Evolutionary conservation across 2,888 invertebrate species (phyloP).

Genomic region (Xiphydria camelus): DNA sequence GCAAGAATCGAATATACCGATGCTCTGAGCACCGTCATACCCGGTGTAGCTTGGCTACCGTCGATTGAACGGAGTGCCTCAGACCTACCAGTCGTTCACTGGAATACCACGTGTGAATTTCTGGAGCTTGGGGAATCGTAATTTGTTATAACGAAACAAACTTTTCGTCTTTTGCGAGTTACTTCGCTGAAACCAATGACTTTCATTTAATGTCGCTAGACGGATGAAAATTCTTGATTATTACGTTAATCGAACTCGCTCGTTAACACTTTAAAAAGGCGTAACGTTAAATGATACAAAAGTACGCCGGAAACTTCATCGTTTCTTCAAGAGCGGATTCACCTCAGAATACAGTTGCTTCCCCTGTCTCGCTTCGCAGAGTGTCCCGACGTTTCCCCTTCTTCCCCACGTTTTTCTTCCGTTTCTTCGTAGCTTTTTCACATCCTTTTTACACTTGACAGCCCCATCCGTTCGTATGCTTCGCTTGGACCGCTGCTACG

Average conservation of each 20-base stretch:
- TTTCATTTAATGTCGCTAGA: slow-evolving; percentile 5
- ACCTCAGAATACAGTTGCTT: not conserved
- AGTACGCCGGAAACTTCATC: slow-evolving; percentile 10
- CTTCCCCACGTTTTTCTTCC: slow-evolving; percentile 1
- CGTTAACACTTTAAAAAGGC: slow-evolving; percentile 5
- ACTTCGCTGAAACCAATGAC: slow-evolving; percentile 1
- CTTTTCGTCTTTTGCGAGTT: not conserved
- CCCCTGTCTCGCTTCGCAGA: not conserved
- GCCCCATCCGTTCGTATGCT: too few relatives aligned
- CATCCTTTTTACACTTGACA: slow-evolving; percentile 2
- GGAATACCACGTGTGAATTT: too few relatives aligned
- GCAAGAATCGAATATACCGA: too few relatives aligned
- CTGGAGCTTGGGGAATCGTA: too few relatives aligned
- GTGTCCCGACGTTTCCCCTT: not conserved
- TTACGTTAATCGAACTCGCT: slow-evolving; percentile 16
- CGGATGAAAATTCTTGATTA: slow-evolving; percentile 20
- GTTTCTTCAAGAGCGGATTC: slow-evolving; percentile 1
- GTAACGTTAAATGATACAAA: slow-evolving; percentile 26
- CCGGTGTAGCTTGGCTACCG: too few relatives aligned
- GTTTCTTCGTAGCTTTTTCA: too few relatives aligned
- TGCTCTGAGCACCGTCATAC: too few relatives aligned
- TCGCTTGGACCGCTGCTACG: too few relatives aligned
- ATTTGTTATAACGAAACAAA: slow-evolving; percentile 32
- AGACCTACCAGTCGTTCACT: too few relatives aligned
- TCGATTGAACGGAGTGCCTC: too few relatives aligned